These are phyloP conservation scores for Erithacus rubecula DNA, from an alignment of 2,797 vertebrate species.

Conservation along the genomic window DNA sequence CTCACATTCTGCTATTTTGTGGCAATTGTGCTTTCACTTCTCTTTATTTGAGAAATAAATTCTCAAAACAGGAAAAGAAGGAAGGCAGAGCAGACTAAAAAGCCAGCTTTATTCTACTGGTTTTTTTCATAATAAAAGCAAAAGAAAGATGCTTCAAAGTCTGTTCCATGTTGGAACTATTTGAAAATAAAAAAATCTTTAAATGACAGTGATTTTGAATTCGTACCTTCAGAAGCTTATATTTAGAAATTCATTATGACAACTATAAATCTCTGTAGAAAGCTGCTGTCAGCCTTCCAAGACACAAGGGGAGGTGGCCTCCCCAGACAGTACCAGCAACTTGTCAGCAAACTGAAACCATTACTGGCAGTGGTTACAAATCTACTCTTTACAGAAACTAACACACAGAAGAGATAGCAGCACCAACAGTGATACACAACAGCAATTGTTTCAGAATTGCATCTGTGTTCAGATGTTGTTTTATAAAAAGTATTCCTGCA, in stretches of 20 bases:
- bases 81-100: not conserved
- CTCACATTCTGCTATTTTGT: not conserved
- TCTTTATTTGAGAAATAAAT: conserved; percentile 2
- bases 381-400: not conserved
- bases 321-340: not conserved
- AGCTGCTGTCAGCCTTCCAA: not conserved
- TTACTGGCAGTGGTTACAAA: not conserved
- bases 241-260: not conserved
- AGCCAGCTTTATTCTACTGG: not conserved
- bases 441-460: not conserved
- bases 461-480: not conserved
- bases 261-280: not conserved
- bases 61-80: not conserved
- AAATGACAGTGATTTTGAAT: not conserved
- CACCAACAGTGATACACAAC: not conserved
- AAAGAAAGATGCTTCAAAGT: not conserved
- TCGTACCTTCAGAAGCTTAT: not conserved
- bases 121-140: not conserved
- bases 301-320: not conserved
- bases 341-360: not conserved
- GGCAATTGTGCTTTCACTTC: not conserved
- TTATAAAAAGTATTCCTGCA: not conserved
- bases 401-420: not conserved
- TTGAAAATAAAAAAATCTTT: not conserved
- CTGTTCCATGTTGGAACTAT: not conserved